phyloP scores from a whole-genome alignment of 2,797 vertebrate genomes.

The Rhincodon typus region DNA sequence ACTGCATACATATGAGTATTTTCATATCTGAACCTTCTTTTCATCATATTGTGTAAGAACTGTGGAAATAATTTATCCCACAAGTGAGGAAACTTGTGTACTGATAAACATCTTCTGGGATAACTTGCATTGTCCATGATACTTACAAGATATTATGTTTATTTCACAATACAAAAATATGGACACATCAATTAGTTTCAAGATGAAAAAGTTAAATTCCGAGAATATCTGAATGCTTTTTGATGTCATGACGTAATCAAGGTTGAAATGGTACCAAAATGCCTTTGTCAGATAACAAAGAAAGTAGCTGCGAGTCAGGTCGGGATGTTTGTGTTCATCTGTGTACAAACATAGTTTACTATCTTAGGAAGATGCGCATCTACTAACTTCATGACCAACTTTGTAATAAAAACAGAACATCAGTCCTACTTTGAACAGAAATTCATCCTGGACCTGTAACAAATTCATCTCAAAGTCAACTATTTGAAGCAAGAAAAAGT shows the following conservation, averaged over 20 bases:
- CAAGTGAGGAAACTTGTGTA: not conserved
- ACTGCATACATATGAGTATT: not conserved
- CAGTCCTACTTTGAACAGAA: not conserved
- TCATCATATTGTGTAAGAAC: not conserved
- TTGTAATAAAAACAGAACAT: not conserved
- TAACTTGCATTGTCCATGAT: not conserved
- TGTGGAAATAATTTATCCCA: not conserved
- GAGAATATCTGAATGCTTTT: not conserved
- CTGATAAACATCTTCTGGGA: not conserved
- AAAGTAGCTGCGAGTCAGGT: not conserved
- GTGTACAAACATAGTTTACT: not conserved
- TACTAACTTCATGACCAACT: not conserved
- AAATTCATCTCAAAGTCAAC: not conserved
- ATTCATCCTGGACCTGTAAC: not conserved
- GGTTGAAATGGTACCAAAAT: not conserved
- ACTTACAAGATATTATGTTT: not conserved
- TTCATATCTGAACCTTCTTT: slow-evolving; percentile 12
- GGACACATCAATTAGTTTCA: not conserved
- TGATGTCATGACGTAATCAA: not conserved
- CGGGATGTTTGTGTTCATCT: not conserved
- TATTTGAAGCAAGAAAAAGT: not conserved
- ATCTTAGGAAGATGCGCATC: not conserved
- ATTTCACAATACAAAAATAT: not conserved
- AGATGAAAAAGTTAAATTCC: not conserved
- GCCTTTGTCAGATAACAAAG: not conserved